Evolutionary conservation across 2,113 vertebrate species (phyloP).

Genomic region (Grammomys surdaster): DNA sequence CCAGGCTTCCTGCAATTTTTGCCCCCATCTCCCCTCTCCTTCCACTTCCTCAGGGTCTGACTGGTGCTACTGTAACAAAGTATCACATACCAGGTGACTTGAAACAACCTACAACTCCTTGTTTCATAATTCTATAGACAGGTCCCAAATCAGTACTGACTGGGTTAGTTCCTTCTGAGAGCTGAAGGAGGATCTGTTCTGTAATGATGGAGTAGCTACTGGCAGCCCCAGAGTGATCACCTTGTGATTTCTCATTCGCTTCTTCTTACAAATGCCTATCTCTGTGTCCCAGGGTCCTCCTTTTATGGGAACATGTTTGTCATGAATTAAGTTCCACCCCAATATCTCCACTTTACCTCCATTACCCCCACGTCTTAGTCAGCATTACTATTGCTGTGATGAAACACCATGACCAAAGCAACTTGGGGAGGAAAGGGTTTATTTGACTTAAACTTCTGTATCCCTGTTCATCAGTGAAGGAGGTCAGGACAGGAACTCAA

Average conservation of each 20-base stretch:
- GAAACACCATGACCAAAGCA: not conserved
- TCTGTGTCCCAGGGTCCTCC: not conserved
- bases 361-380: not conserved
- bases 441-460: not conserved
- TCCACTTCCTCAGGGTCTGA: not conserved
- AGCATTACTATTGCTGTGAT: not conserved
- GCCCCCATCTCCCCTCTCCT: not conserved
- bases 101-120: not conserved
- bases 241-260: not conserved
- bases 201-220: no score
- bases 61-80: not conserved
- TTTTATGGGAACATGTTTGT: not conserved
- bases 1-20: not conserved
- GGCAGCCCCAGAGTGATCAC: no score
- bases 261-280: not conserved
- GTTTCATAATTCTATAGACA: not conserved
- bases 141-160: not conserved
- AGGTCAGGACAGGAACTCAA: not conserved
- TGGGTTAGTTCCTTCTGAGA: no score
- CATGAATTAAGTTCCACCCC: not conserved
- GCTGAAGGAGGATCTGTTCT: not conserved
- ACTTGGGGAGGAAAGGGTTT: not conserved
- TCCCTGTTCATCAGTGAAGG: not conserved
- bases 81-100: not conserved
- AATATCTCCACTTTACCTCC: not conserved